Evolutionary conservation across 2,113 vertebrate genomes (phyloP), one percentile per base, ranked within the genome.

Genomic region (Reinhardtius hippoglossoides): DNA sequence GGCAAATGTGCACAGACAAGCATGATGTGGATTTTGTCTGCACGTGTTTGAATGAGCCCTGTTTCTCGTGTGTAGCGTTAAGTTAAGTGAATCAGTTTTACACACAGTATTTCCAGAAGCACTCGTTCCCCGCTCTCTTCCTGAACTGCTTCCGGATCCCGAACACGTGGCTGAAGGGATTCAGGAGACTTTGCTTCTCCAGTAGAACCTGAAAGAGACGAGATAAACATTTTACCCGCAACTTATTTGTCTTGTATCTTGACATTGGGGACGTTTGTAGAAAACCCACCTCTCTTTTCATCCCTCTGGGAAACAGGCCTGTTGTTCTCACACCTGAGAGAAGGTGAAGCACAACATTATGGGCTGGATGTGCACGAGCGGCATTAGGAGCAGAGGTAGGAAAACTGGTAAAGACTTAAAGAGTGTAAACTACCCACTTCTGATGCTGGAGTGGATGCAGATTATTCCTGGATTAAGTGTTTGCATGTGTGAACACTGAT

Each of bases 31-130:
- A 48, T 48, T 15, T 48, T 15, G 44, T 46, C 44, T 46, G 40
- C 44, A 46, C 16, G 0, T 5, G 5, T 16, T 14, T 16, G 13
- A n/a, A 60, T 58, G 58, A 77, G 73, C 46, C 16, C 46, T 50
- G 46, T 50, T 7, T 50, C 46, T 15, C 80, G 61, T 56, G 40
- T 14, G 23, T 48, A 9, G 27, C 70, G 14, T 64, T 5, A 1
- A 13, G 31, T 31, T 6, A 6, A 7, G 31, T 27, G 4, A 27
- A 27, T 27, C 16, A 3, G 14, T 67, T 61, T 93, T 87, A 95
- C 62, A 95, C 93, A 27, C 94, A 95, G 81, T 95, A 95, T 80
- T 95, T 95, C 94, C 94, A 94, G 90, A 95, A 95, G 80, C 94
- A 95, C 40, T 95, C 93, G 37, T 88, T 92, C 55, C 88, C 89